These are phyloP conservation scores for Rhaphigaster nebulosa DNA, from an alignment of 2,888 invertebrate genomes.

Conservation along the genomic window DNA sequence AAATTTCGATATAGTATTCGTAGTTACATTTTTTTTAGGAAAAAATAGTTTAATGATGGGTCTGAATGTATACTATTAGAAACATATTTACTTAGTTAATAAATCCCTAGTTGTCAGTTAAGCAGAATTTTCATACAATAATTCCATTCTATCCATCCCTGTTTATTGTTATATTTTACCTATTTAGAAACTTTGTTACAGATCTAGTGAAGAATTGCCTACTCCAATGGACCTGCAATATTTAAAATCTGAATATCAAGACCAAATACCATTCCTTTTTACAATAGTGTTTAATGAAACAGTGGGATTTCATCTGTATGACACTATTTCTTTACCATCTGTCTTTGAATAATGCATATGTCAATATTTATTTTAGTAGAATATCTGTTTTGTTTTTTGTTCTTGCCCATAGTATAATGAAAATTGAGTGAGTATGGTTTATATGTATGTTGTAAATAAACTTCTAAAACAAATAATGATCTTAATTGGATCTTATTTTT, in stretches of 20 bases:
- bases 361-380: not conserved
- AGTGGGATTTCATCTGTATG: conserved; percentile 71
- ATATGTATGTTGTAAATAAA: not conserved
- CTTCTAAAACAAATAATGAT: not conserved
- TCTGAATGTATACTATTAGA: too few species aligned
- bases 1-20: too few species aligned
- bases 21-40: too few species aligned
- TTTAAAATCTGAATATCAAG: conserved; percentile 65
- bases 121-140: too few species aligned
- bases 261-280: conserved; percentile 69
- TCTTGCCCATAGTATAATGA: not conserved
- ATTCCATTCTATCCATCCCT: too few species aligned
- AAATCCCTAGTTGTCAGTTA: too few species aligned
- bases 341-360: not conserved
- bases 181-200: conserved; percentile 61
- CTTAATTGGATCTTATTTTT: not conserved
- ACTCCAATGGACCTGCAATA: conserved; percentile 62
- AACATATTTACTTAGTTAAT: too few species aligned
- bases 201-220: conserved; percentile 63
- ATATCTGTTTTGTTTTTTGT: not conserved
- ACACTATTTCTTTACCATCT: conserved; percentile 69
- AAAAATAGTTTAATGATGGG: too few species aligned
- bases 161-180: too few species aligned
- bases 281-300: conserved; percentile 70
- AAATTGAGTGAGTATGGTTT: not conserved